Evolutionary conservation across 1,140 invertebrate genomes (phyloP).

Genomic region (Neocloeon triangulifer): DNA sequence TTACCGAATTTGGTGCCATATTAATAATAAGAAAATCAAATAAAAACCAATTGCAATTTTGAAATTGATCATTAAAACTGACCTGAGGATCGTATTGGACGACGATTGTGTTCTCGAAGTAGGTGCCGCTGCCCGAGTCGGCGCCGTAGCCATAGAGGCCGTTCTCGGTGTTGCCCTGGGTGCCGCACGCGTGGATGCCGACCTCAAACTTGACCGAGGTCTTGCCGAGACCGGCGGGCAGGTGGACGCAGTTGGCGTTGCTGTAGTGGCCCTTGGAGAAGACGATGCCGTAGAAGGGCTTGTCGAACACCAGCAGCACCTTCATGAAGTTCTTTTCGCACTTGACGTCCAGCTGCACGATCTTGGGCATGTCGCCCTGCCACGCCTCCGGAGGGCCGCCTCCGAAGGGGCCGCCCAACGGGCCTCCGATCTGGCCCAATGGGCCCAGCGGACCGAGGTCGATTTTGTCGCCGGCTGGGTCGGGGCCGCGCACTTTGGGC

Average conservation of each 20-base stretch:
- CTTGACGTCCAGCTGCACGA: conserved; percentile 73
- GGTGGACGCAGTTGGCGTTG: conserved; percentile 74
- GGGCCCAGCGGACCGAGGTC: no score
- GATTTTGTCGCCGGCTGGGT: no score
- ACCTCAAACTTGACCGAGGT: conserved; percentile 77
- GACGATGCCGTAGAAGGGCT: conserved; percentile 84
- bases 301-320: conserved; percentile 76
- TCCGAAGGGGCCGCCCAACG: no score
- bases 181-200: conserved; percentile 73
- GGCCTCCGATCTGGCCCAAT: no score
- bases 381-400: conserved; percentile 9
- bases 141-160: conserved; percentile 61
- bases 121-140: conserved; percentile 69
- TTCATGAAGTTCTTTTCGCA: conserved; percentile 89
- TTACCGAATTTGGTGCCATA: no score
- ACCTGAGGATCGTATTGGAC: conserved; percentile 77
- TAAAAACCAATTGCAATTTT: no score
- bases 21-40: no score
- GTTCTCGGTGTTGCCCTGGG: conserved; percentile 72
- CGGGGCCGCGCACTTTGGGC: no score
- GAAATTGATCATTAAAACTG: neutral
- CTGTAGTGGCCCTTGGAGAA: conserved; percentile 84
- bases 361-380: conserved; percentile 71
- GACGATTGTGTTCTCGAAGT: conserved; percentile 86
- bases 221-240: conserved; percentile 66